A percentile compares a stretch with the other conserved stretches of the same genome.
Conservation (phyloP, 2,113 vertebrate species). For the Pan troglodytes region NHGRI_mPanTro3-v2.1_pri NC_072421.2:23388501-23389000, state of each 20-base stretch:
- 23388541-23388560: not conserved
- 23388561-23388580: not conserved
- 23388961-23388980: no score
- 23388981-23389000: no score
- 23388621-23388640: not conserved
- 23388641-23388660: not conserved
- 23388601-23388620: not conserved
- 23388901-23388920: no score
- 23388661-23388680: not conserved
- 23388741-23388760: no score
- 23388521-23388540: not conserved
- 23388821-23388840: not conserved
- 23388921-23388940: no score
- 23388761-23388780: not conserved
- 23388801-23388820: not conserved
- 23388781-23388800: not conserved
- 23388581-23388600: not conserved
- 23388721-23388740: no score
- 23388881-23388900: no score
- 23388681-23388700: not conserved
- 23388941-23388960: no score
- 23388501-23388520: not conserved
- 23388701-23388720: not conserved
- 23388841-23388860: not conserved
- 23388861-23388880: not conserved